Percentiles rank a stretch among this genome's conserved stretches.
Evolutionary conservation across 2,113 vertebrate species (phyloP).

Genomic region (Antechinus stuartii): DNA sequence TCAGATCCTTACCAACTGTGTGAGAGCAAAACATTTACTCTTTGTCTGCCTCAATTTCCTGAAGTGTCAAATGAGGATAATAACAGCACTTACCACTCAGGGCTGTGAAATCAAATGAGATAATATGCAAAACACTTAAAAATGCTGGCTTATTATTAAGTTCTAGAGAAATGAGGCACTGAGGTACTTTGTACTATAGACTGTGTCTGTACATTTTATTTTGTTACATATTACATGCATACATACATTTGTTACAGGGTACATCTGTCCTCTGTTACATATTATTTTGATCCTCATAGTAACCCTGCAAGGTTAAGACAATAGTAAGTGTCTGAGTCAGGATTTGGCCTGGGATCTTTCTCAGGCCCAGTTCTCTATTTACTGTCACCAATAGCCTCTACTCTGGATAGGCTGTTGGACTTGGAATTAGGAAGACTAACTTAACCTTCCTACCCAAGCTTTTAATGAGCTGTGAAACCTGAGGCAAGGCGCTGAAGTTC

Average conservation of each 20-base stretch:
- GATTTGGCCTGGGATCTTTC: no score
- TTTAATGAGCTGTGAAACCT: no score
- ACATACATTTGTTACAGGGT: no score
- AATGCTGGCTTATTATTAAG: neutral
- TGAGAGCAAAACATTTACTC: neutral
- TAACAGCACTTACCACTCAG: neutral
- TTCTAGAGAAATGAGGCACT: neutral
- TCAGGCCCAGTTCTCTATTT: no score
- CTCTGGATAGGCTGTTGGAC: no score
- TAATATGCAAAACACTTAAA: neutral
- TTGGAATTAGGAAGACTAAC: no score
- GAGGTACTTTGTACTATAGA: neutral
- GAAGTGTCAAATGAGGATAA: neutral
- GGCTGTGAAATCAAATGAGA: neutral
- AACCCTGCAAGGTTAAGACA: neutral
- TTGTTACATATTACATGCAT: no score
- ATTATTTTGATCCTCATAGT: neutral
- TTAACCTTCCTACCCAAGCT: no score
- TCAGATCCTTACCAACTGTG: neutral
- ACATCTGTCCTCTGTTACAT: neutral
- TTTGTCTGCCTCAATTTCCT: neutral
- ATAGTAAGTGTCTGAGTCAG: no score
- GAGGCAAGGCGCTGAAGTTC: no score
- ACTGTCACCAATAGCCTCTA: no score
- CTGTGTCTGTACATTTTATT: no score